A percentile compares a stretch with the other conserved stretches of the same genome.
These are phyloP conservation scores for Bursaphelenchus okinawaensis DNA, from an alignment of 2,888 invertebrate genomes.

Conservation along the genomic window DNA sequence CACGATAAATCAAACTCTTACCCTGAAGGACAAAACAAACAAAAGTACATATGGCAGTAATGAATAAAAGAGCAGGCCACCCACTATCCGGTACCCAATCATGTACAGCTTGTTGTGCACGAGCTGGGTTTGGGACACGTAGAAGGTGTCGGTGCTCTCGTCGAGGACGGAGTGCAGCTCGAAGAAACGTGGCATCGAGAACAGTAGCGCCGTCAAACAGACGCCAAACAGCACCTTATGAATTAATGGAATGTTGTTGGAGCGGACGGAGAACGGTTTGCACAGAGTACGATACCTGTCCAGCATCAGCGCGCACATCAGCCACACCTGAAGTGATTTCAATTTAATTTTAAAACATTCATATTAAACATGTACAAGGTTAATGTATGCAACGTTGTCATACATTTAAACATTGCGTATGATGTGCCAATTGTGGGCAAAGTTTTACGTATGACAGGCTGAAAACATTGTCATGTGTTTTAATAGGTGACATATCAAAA, in stretches of 20 bases:
- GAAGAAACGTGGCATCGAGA: constrained; percentile 30
- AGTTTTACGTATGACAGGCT: no score
- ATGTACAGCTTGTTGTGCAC: constrained; percentile 30
- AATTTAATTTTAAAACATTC: not conserved
- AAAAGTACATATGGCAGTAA: constrained; percentile 32
- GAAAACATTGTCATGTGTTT: no score
- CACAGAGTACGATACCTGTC: constrained; percentile 32
- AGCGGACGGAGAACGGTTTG: constrained; percentile 25
- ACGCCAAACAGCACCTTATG: constrained; percentile 22
- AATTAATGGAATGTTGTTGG: constrained; percentile 14
- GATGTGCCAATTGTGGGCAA: no score
- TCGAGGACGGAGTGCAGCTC: constrained; percentile 22
- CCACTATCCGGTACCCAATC: constrained; percentile 33
- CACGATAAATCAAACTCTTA: constrained; percentile 16
- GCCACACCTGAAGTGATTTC: constrained; percentile 22
- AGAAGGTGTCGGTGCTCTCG: not conserved
- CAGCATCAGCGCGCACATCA: constrained; percentile 33
- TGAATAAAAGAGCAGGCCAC: constrained; percentile 34
- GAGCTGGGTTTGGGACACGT: constrained; percentile 25
- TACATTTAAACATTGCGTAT: no score
- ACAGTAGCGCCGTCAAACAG: constrained; percentile 24
- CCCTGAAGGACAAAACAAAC: constrained; percentile 22
- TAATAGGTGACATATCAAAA: no score
- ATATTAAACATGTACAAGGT: not conserved
- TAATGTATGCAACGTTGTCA: no score